Base-by-base conservation (phyloP, 2,797 vertebrate genomes). In the Sciurus vulgaris region DNA sequence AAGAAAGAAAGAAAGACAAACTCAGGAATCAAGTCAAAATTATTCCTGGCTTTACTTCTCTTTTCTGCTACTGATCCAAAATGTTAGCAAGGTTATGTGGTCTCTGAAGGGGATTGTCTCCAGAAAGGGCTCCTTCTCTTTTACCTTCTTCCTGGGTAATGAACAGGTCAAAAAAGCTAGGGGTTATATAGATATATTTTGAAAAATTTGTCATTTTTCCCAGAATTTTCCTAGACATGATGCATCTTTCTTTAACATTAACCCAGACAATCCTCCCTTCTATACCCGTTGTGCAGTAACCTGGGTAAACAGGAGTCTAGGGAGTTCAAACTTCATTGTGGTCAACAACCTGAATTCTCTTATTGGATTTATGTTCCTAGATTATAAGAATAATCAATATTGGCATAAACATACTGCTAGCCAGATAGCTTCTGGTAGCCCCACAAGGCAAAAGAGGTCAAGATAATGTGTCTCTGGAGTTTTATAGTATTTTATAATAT, bases 21-120 rank as follows among this genome's bases (percentile, higher is more conserved):
- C 69, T 81, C 28, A 70, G 69, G 79, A 81, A 70, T 76, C n/a
- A 54, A 89, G 9, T 69, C 30, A 86, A 81, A 95, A 93, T 47
- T 63, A 76, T 49, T 72, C 22, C 41, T 81, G 2, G 38, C 18
- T 77, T 35, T 63, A 17, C 13, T 1, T 70, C 12, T 44, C 51
- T 89, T 63, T 47, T 7, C 44, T 86, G 7, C 35, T 86, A 28
- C 61, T 65, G 24, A 35, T 49, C 13, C 35, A 82, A 26, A 89
- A 17, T 13, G 26, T 61, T 89, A 56, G 13, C 15, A 82, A 92
- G 35, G 7, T 26, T 63, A 4, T 86, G 69, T 76, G 24, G 18
- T 82, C 33, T 33, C 12, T 63, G 28, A 59, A 65, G 3, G n/a
- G 12, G 3, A 12, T 56, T 90, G 28, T 82, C 22, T 86, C 8